Evolutionary conservation across 2,797 vertebrate genomes (phyloP), one percentile per base, ranked within the genome.

Genomic region (Oreochromis grahami): DNA sequence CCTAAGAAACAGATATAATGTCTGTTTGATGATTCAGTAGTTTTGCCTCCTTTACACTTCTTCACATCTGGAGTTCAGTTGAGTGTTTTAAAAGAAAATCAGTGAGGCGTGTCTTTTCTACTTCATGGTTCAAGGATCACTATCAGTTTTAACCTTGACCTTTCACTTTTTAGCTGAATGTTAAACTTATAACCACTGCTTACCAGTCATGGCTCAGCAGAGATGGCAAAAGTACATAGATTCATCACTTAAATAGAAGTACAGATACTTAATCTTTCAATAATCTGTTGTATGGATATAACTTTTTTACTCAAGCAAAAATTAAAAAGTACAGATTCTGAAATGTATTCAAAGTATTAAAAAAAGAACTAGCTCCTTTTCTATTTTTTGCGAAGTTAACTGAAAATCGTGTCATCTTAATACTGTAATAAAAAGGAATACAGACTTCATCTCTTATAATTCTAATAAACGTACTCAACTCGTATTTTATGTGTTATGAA

Each of bases 1-100:
- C 98, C 98, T 99, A 68, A 32, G 50, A 70, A 19, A 60, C 26
- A 43, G 24, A 56, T 14, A 29, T 53, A 24, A 3, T 9, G 4
- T 32, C 53, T 45, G 3, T 34, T 14, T 60, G 53, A 56, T 29
- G 11, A 48, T 17, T 36, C 45, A n/a, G 17, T 50, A 32, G 26
- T 50, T 50, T 74, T 32, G 10, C 26, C 7, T 50, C 70, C 43
- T 72, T 29, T 50, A 32, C 45, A 74, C 24, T 32, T 32, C 24
- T 24, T 24, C 36, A 68, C 1, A 68, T 68, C 63, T 68, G 36
- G 36, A 45, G 13, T 45, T 26, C 65, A 7, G 65, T 10, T 26
- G 65, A 68, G 13, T 2, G 36, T 63, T 36, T 70, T 70, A 15
- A 70, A 70, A 43, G 21, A 24, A 43, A 15, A 70, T 15, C 15